phyloP scores from a whole-genome alignment of 2,797 vertebrate genomes.

The Malacoraja senta region DNA sequence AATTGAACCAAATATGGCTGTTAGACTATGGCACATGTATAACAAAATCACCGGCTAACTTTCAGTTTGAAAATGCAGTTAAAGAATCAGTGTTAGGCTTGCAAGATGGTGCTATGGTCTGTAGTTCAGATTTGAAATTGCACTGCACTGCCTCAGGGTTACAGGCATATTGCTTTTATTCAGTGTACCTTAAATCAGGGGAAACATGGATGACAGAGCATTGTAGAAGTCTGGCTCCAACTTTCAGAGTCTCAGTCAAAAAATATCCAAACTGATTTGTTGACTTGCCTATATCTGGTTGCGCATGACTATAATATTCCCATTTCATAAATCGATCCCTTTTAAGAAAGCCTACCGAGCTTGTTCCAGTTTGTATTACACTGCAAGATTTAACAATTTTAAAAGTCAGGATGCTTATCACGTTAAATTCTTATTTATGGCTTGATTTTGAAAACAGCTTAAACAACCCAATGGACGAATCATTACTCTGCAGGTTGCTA shows the following conservation, averaged over 20 bases:
- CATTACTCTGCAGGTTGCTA: neutral
- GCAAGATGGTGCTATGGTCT: neutral
- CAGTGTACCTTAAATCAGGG: neutral
- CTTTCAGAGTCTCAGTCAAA: neutral
- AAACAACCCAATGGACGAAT: neutral
- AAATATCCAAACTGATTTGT: conserved; percentile 13
- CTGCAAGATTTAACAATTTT: neutral
- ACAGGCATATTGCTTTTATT: conserved; percentile 1
- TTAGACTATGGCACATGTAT: neutral
- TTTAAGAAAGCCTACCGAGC: neutral
- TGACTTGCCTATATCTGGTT: neutral
- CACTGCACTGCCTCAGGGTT: neutral
- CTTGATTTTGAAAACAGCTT: neutral
- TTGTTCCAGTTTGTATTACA: neutral
- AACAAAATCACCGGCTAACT: neutral
- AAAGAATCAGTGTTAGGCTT: neutral
- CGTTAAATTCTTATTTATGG: neutral
- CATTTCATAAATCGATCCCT: neutral
- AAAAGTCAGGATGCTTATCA: neutral
- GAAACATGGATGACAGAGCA: neutral
- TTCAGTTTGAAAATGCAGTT: neutral
- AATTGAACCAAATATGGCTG: neutral
- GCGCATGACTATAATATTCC: neutral
- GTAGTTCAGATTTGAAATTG: neutral
- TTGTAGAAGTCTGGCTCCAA: neutral